Percentiles rank a stretch among this genome's conserved stretches.
phyloP scores from a whole-genome alignment of 2,113 vertebrate genomes.

The Notothenia rossii region DNA sequence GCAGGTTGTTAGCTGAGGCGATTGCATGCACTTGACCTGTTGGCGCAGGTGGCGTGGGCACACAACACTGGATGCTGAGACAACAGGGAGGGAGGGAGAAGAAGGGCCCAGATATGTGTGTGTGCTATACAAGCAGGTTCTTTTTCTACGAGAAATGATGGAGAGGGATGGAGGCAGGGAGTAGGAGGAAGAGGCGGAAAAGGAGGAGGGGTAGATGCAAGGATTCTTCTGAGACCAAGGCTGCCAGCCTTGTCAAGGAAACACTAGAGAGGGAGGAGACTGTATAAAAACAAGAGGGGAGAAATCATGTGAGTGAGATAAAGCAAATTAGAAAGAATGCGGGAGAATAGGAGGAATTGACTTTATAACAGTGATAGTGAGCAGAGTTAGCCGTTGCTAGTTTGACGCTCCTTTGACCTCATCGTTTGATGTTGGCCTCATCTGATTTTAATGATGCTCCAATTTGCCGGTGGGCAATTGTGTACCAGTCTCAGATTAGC shows the following conservation, averaged over 20 bases:
- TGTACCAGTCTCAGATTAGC: conserved; percentile 38
- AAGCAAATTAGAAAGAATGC: conserved; percentile 16
- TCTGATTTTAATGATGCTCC: conserved; percentile 58
- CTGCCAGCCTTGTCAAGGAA: conserved; percentile 59
- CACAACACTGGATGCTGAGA: conserved; percentile 34
- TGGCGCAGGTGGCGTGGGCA: conserved; percentile 58
- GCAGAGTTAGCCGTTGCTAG: not conserved
- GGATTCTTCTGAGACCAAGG: conserved; percentile 57
- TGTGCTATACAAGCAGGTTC: conserved; percentile 9
- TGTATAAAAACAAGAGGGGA: conserved; percentile 46
- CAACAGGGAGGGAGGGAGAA: conserved; percentile 12
- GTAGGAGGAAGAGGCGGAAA: conserved; percentile 37
- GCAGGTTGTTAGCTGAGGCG: conserved; percentile 67
- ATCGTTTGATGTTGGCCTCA: conserved; percentile 42
- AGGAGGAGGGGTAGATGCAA: conserved; percentile 48
- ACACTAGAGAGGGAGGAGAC: conserved; percentile 50
- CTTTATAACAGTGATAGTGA: conserved; percentile 3
- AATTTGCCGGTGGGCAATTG: conserved; percentile 40
- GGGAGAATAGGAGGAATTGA: conserved; percentile 2
- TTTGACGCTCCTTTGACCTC: conserved; percentile 33
- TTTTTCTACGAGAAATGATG: conserved; percentile 20
- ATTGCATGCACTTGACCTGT: conserved; percentile 77
- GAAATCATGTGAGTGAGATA: conserved; percentile 14
- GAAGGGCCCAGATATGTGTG: conserved; percentile 31
- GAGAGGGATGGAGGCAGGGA: conserved; percentile 23